phyloP scores from a whole-genome alignment of 2,888 invertebrate species.

The Periphyllus acericola region DNA sequence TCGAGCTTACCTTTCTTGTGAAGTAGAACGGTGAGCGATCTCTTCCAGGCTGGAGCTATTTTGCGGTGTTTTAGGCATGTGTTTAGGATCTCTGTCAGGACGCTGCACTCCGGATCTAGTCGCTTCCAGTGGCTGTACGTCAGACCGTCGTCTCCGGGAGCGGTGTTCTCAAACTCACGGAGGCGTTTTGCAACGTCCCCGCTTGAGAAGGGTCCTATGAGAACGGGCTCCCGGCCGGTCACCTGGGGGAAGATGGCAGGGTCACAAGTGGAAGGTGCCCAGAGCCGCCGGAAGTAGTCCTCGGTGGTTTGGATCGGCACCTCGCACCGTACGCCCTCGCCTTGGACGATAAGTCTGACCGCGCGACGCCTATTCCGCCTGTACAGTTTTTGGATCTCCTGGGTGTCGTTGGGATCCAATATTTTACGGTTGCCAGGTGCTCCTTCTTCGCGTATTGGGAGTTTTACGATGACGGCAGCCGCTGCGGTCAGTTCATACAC shows the following conservation, averaged over 20 bases:
- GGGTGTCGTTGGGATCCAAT: not conserved
- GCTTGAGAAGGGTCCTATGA: not conserved
- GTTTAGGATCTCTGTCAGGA: not conserved
- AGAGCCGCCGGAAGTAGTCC: not conserved
- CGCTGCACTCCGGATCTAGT: not conserved
- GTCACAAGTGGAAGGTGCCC: not conserved
- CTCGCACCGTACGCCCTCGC: not conserved
- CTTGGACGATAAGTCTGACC: not conserved
- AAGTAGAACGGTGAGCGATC: not conserved
- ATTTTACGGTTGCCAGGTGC: not conserved
- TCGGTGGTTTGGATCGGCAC: not conserved
- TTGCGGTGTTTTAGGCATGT: not conserved
- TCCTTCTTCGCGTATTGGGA: not conserved
- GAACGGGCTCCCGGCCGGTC: not conserved
- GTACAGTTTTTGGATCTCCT: not conserved
- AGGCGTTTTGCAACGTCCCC: not conserved
- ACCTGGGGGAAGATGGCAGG: not conserved
- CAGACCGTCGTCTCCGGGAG: conserved; percentile 44
- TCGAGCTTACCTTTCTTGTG: not conserved
- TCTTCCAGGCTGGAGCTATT: not conserved
- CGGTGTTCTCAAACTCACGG: not conserved
- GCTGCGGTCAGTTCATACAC: not conserved
- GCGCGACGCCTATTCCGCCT: not conserved
- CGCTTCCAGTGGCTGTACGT: conserved; percentile 3
- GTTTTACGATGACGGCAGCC: not conserved